Conservation (phyloP, 1,140 invertebrate genomes). For the Pogonomyrmex californicus region DNA sequence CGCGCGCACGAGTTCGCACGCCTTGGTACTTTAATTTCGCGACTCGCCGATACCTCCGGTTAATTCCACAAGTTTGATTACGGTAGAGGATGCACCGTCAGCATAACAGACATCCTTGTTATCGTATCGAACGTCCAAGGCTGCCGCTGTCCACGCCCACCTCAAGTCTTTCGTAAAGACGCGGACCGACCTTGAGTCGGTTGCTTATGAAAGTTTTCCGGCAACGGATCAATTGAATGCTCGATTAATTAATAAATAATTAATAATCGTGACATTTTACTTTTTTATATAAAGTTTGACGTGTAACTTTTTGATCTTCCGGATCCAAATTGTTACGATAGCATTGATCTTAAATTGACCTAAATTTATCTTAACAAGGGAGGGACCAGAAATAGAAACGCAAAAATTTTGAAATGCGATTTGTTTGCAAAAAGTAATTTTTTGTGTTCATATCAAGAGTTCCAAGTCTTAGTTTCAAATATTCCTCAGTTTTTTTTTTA, state of each 20-base stretch:
- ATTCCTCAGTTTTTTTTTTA: too few relatives aligned
- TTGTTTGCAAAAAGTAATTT: too few relatives aligned
- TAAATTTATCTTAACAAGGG: not conserved
- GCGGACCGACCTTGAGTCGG: slow-evolving; percentile 14
- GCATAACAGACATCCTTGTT: slow-evolving; percentile 83
- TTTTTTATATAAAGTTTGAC: not conserved
- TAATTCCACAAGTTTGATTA: slow-evolving; percentile 71
- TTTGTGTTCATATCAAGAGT: too few relatives aligned
- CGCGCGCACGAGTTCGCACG: slow-evolving; percentile 39
- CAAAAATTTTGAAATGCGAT: too few relatives aligned
- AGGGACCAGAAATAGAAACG: too few relatives aligned
- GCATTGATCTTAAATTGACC: slow-evolving; percentile 3
- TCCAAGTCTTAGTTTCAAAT: too few relatives aligned
- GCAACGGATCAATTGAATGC: not conserved
- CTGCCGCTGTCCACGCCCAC: slow-evolving; percentile 60
- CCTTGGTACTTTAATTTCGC: slow-evolving; percentile 67
- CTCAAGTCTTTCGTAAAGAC: slow-evolving; percentile 25
- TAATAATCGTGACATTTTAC: not conserved
- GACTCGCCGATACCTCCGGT: slow-evolving; percentile 56
- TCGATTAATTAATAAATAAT: not conserved
- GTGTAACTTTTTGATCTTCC: not conserved
- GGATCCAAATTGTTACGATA: not conserved
- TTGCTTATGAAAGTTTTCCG: slow-evolving; percentile 32
- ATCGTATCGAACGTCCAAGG: slow-evolving; percentile 78
- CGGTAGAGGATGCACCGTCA: slow-evolving; percentile 77